phyloP scores from a whole-genome alignment of 1,140 invertebrate genomes.

The Zaprionus nigranus region DNA sequence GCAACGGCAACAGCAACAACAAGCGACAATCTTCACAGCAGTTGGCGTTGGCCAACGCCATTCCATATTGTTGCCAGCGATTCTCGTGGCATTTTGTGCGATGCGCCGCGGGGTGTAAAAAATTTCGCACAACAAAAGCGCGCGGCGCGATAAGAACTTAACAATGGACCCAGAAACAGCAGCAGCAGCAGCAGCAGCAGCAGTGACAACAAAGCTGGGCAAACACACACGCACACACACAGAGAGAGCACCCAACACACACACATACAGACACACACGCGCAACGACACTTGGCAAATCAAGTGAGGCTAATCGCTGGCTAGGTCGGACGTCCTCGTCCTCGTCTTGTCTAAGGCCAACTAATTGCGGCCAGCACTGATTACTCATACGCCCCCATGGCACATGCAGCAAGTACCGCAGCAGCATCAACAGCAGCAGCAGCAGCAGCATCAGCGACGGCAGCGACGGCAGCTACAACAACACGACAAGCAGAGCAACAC shows the following conservation, averaged over 20 bases:
- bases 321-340: slow-evolving; percentile 25
- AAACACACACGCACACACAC: neutral
- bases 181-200: slow-evolving; percentile 26
- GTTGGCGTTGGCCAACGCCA: slow-evolving; percentile 35
- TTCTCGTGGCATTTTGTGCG: slow-evolving; percentile 73
- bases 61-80: slow-evolving; percentile 44
- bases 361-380: slow-evolving; percentile 69
- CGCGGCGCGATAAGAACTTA: slow-evolving; percentile 61
- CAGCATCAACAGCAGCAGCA: neutral
- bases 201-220: slow-evolving; percentile 21
- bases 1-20: neutral
- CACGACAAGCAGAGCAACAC: slow-evolving; percentile 60
- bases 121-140: slow-evolving; percentile 67
- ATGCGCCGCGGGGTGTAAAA: slow-evolving; percentile 66
- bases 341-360: slow-evolving; percentile 58
- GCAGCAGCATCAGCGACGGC: too few relatives aligned
- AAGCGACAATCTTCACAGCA: slow-evolving; percentile 34
- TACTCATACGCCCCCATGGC: slow-evolving; percentile 74
- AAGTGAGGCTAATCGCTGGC: slow-evolving; percentile 42
- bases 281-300: slow-evolving; percentile 40
- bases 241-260: neutral
- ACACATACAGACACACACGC: neutral
- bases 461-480: slow-evolving; percentile 45
- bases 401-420: slow-evolving; percentile 2
- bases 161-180: slow-evolving; percentile 53